phyloP scores from a whole-genome alignment of 2,113 vertebrate genomes.

The Elephas maximus region DNA sequence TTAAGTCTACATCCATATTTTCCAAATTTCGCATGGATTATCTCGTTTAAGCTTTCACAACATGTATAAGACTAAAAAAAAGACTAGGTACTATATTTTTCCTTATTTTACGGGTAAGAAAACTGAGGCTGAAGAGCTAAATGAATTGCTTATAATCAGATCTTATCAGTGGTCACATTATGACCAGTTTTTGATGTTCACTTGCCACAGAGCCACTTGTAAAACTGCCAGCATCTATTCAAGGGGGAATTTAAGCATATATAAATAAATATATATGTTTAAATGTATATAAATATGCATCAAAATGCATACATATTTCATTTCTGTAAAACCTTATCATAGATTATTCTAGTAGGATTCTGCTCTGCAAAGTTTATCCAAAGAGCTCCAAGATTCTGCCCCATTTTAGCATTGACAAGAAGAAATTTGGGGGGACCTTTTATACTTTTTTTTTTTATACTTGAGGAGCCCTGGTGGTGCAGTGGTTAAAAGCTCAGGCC shows the following conservation, averaged over 20 bases:
- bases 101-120: neutral
- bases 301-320: neutral
- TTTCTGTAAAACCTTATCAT: neutral
- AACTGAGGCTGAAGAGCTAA: neutral
- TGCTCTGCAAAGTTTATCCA: neutral
- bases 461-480: too few species aligned
- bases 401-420: neutral
- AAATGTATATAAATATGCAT: neutral
- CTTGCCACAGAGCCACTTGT: neutral
- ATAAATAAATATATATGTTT: neutral
- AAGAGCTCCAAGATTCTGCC: neutral
- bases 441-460: too few species aligned
- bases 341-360: neutral
- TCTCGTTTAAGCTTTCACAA: neutral
- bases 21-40: neutral
- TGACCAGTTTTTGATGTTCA: neutral
- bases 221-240: neutral
- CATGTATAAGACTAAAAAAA: neutral
- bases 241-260: neutral
- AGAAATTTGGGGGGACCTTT: neutral
- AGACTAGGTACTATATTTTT: neutral
- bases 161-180: neutral
- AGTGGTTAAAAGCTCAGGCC: too few species aligned
- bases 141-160: neutral
- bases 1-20: neutral